These are phyloP conservation scores for Sericinus montela DNA, from an alignment of 2,888 invertebrate genomes.

Conservation along the genomic window DNA sequence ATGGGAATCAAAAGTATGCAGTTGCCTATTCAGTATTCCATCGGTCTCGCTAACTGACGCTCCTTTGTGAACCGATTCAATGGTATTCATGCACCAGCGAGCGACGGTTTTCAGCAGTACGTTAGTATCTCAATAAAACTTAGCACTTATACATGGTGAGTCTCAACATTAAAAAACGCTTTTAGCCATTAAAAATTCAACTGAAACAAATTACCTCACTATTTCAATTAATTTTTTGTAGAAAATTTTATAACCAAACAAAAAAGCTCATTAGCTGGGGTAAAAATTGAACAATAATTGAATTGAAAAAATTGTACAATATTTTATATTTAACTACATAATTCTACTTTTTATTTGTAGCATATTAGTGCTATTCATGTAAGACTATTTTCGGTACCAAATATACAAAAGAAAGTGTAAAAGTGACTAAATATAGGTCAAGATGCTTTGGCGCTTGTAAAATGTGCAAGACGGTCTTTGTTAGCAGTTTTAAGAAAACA, in stretches of 20 bases:
- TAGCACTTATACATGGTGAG: not conserved
- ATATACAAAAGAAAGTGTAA: no score
- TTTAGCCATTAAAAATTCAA: not conserved
- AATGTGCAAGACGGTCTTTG: constrained; percentile 11
- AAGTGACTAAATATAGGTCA: constrained; percentile 9
- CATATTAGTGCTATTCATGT: no score
- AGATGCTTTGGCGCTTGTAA: not conserved
- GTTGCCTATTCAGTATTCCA: constrained; percentile 27
- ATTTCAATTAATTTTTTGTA: no score
- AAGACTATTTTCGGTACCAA: no score
- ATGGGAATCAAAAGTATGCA: constrained; percentile 24
- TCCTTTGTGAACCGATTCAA: constrained; percentile 44
- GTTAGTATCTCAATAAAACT: constrained; percentile 13
- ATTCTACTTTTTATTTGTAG: no score
- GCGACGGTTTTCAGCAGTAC: constrained; percentile 29
- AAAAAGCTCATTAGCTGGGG: no score
- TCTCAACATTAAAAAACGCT: not conserved
- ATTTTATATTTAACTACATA: no score
- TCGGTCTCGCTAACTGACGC: constrained; percentile 26
- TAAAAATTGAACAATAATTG: no score
- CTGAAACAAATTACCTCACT: not conserved
- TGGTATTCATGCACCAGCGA: constrained; percentile 35
- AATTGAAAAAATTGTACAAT: no score
- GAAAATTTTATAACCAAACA: no score
- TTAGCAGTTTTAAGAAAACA: constrained; percentile 14